Base-by-base conservation (phyloP, 64 coral and sea anemone genomes). In the Stylophora pistillata region DNA sequence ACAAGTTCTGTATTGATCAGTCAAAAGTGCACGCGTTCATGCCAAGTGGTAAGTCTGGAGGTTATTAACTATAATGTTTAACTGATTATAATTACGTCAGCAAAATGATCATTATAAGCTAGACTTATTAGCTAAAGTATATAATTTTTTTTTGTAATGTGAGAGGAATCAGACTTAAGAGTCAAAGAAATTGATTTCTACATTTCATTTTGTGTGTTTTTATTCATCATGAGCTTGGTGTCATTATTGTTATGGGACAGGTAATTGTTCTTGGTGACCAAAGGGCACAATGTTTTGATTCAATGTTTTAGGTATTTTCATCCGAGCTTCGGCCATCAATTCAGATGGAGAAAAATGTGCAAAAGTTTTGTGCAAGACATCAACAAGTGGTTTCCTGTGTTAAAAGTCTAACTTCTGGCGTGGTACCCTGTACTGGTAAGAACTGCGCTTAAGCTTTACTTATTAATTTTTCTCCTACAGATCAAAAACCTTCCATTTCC, bases 1-100 rank as follows among this genome's bases (percentile, higher is more conserved):
- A 84, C 28, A 33, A 69, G 0, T 71, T 21, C 23, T 84, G 3
- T 13, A 15, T n/a, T 0, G 33, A 70, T 25, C 10, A 68, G 4
- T 23, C 10, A 21, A 68, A 68, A 30, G 9, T 84, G 90, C 55
- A 71, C 71, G 5, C 77, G 29, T 30, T 58, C 81, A 30, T 92
- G 90, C 53, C 83, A 92, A 86, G 57, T 86, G 90, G 90, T 92
- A 78, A 92, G 56, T 28, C 23, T 55, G 30, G 54, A 58, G 78
- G 13, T 80, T 80, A 52, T 54, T 80, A 20, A 80, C 76, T 1
- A n/a, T n/a, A 74, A 20, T 88, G 2, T 34, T 52, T 76, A 11
- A 47, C 7, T 47, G 7, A 47, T 47, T 47, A 47, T 4, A 47
- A 3, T 47, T 47, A 7, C 37, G 7, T 7, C 3, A 47, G 37